Conservation (phyloP, 2,797 vertebrate genomes). For the Crax fasciolata region DNA sequence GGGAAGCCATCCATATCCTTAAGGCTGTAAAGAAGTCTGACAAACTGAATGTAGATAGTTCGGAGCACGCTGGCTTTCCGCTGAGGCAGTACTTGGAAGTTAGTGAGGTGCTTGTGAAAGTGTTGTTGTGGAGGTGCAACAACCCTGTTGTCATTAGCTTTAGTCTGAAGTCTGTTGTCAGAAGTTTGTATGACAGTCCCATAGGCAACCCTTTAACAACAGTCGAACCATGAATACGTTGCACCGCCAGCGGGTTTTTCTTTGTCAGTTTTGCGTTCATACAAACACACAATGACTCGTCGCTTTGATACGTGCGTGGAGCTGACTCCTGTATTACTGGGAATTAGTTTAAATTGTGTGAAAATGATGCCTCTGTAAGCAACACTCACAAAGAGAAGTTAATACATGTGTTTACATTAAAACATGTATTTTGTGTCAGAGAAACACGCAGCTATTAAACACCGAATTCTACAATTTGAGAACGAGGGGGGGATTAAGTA, state of each 20-base stretch:
- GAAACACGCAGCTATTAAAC: slow-evolving; percentile 21
- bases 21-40: not conserved
- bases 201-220: not conserved
- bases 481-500: slow-evolving; percentile 41
- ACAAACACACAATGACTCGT: slow-evolving; percentile 45
- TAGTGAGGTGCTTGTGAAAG: not conserved
- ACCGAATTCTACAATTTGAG: slow-evolving; percentile 46
- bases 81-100: not conserved
- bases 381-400: slow-evolving; percentile 58
- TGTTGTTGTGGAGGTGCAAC: fast-evolving
- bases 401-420: slow-evolving; percentile 77
- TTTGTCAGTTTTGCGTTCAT: slow-evolving; percentile 52
- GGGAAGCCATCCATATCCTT: not conserved
- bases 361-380: slow-evolving; percentile 75
- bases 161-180: not conserved
- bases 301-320: slow-evolving; percentile 58
- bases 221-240: slow-evolving; percentile 39
- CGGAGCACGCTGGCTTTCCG: not conserved
- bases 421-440: slow-evolving; percentile 69
- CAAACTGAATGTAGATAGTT: not conserved
- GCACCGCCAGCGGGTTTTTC: not conserved
- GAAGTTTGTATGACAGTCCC: not conserved
- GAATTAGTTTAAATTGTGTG: slow-evolving; percentile 77
- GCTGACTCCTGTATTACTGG: slow-evolving; percentile 62
- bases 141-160: not conserved